Evolutionary conservation across 2,797 vertebrate genomes (phyloP).

Genomic region (Lindbergichthys nudifrons): DNA sequence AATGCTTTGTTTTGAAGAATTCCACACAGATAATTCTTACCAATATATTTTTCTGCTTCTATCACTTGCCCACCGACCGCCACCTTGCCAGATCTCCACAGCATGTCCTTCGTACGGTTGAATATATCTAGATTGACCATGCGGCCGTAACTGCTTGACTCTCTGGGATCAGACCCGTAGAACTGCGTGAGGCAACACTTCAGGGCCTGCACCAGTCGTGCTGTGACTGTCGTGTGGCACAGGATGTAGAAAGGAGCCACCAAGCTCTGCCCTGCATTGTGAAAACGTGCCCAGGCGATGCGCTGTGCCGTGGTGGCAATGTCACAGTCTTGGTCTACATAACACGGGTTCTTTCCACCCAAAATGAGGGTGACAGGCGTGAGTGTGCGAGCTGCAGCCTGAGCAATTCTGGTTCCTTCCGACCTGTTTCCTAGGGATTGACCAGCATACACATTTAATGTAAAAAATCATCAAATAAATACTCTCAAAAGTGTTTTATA

Average conservation of each 20-base stretch:
- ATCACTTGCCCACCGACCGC: constrained; percentile 82
- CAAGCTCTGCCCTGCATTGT: constrained; percentile 83
- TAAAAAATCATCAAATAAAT: background rate
- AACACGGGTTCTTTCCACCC: constrained; percentile 85
- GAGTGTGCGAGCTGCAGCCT: constrained; percentile 75
- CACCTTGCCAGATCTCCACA: constrained; percentile 84
- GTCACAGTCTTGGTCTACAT: constrained; percentile 84
- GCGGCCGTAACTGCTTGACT: constrained; percentile 83
- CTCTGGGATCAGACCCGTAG: constrained; percentile 79
- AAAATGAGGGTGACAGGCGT: constrained; percentile 82
- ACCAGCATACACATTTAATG: constrained; percentile 2
- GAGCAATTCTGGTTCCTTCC: constrained; percentile 80
- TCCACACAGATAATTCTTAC: constrained; percentile 58
- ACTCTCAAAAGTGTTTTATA: background rate
- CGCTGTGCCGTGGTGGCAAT: constrained; percentile 73
- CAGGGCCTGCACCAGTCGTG: constrained; percentile 75
- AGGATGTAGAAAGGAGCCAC: constrained; percentile 84
- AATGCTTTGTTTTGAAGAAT: background rate
- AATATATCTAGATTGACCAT: constrained; percentile 81
- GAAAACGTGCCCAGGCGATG: constrained; percentile 85
- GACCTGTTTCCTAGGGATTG: constrained; percentile 68
- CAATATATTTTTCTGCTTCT: constrained; percentile 84
- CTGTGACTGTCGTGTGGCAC: constrained; percentile 76
- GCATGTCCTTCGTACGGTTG: constrained; percentile 71
- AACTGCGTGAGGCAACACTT: constrained; percentile 79